phyloP scores from a whole-genome alignment of 2,797 vertebrate species.

The Paramormyrops hopkinsi region DNA sequence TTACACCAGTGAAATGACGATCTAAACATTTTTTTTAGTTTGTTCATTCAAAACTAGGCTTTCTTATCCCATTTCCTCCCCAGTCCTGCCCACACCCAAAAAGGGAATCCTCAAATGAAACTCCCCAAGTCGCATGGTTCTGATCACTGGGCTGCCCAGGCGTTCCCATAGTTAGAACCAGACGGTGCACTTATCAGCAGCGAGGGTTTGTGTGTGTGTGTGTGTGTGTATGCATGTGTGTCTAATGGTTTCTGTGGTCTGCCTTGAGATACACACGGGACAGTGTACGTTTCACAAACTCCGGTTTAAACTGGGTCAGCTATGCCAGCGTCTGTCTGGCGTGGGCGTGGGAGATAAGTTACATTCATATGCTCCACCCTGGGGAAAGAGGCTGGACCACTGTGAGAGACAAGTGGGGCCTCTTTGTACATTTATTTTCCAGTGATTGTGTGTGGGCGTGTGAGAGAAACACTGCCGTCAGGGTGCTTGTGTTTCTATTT shows the following conservation, averaged over 20 bases:
- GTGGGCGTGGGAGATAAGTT: background rate
- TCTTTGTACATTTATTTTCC: background rate
- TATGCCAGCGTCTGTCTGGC: background rate
- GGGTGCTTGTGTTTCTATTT: background rate
- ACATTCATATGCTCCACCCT: background rate
- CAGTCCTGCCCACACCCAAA: background rate
- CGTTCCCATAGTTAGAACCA: background rate
- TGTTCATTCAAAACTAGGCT: background rate
- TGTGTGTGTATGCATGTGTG: background rate
- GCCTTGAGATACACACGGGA: background rate
- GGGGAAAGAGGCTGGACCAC: background rate
- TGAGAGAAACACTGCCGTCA: background rate
- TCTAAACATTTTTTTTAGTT: background rate
- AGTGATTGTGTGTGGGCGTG: background rate
- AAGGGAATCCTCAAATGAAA: background rate
- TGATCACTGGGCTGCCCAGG: background rate
- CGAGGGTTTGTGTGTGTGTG: background rate
- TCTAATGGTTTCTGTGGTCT: background rate
- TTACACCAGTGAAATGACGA: background rate
- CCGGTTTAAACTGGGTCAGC: background rate
- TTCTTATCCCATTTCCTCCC: background rate
- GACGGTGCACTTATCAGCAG: background rate
- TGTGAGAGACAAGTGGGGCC: background rate
- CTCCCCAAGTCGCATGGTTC: background rate
- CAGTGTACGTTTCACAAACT: background rate